phyloP scores from a whole-genome alignment of 1,140 invertebrate species.

The Hormaphis cornu region DNA sequence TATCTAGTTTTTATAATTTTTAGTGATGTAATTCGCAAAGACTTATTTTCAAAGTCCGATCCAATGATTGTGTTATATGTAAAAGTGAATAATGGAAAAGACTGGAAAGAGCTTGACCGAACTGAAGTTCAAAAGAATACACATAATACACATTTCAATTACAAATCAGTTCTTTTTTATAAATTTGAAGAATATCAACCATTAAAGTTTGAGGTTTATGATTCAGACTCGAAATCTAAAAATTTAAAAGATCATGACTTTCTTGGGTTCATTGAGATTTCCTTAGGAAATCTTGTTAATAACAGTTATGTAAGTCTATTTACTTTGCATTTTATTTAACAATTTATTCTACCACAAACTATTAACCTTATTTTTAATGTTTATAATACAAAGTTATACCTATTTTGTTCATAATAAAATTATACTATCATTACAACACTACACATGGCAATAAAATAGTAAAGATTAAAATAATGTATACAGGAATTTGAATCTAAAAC shows the following conservation, averaged over 20 bases:
- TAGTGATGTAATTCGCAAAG: conserved; percentile 50
- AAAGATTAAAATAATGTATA: no score
- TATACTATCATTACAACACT: no score
- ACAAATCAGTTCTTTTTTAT: conserved; percentile 45
- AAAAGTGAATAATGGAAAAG: conserved; percentile 43
- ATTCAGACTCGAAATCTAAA: conserved; percentile 47
- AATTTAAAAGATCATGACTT: conserved; percentile 50
- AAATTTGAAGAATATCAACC: conserved; percentile 48
- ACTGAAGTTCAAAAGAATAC: conserved; percentile 52
- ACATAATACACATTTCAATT: conserved; percentile 51
- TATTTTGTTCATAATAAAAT: no score
- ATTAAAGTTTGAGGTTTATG: conserved; percentile 48
- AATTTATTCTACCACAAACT: no score
- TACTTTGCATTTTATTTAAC: no score
- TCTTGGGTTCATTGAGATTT: conserved; percentile 47
- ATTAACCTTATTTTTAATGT: no score
- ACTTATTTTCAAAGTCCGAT: conserved; percentile 55
- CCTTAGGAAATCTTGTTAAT: conserved; percentile 47
- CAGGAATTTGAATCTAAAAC: no score
- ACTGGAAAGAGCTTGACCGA: conserved; percentile 49
- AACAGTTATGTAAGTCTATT: conserved; percentile 40
- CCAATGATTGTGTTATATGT: conserved; percentile 52
- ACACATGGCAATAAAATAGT: no score
- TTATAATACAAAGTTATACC: no score
- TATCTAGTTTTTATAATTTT: conserved; percentile 42